Evolutionary conservation across 2,797 vertebrate genomes (phyloP).

Genomic region (Gadopsis marmoratus): DNA sequence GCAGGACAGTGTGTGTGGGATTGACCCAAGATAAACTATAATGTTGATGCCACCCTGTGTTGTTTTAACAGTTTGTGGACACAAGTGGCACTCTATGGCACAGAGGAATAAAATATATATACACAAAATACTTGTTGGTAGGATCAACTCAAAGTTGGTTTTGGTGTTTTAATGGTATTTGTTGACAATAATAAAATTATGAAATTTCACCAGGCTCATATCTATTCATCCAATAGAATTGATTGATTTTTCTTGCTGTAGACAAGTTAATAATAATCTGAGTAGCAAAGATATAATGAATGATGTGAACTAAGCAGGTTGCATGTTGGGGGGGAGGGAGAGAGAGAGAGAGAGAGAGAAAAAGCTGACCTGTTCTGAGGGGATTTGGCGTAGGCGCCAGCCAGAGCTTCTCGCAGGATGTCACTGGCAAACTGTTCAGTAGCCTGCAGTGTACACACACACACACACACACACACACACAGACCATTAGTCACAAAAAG

Average conservation of each 20-base stretch:
- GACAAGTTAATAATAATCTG: background rate
- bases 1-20: background rate
- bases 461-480: slow-evolving; percentile 18
- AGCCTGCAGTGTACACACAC: slow-evolving; percentile 82
- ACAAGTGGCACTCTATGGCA: background rate
- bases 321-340: slow-evolving; percentile 20
- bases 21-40: background rate
- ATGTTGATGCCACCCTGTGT: background rate
- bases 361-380: slow-evolving; percentile 92
- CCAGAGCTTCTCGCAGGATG: slow-evolving; percentile 93
- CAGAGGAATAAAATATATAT: background rate
- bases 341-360: background rate
- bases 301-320: slow-evolving; percentile 31
- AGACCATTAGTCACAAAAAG: slow-evolving; percentile 33
- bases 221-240: background rate
- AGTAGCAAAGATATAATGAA: background rate
- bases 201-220: background rate
- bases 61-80: background rate
- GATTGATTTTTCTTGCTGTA: background rate
- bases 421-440: slow-evolving; percentile 96
- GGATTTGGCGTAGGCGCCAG: slow-evolving; percentile 89
- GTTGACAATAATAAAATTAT: background rate
- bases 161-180: background rate
- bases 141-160: background rate
- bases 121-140: background rate